Conservation (phyloP, 2,888 invertebrate species). For the Zaprionus lineosus region DNA sequence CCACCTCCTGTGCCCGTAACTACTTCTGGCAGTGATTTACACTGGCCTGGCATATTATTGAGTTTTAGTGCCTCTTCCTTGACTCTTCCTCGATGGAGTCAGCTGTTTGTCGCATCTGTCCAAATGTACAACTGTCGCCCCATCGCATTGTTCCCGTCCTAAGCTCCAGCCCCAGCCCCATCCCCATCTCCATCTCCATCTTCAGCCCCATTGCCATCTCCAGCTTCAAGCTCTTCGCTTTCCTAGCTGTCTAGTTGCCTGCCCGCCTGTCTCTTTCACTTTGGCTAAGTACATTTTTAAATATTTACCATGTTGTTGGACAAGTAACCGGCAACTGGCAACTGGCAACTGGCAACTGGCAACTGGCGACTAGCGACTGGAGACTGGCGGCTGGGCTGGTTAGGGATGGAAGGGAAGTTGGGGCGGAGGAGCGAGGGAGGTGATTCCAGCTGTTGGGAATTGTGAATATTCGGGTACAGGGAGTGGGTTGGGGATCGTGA, state of each 20-base stretch:
- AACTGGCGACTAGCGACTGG: background rate
- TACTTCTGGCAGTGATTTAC: slow-evolving; percentile 50
- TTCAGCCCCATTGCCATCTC: too few relatives aligned
- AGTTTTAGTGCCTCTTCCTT: slow-evolving; percentile 32
- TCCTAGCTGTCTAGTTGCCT: slow-evolving; percentile 5
- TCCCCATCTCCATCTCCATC: background rate
- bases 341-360: slow-evolving; percentile 16
- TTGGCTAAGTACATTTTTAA: slow-evolving; percentile 74
- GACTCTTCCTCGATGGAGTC: slow-evolving; percentile 17
- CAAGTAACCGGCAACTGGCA: slow-evolving; percentile 42
- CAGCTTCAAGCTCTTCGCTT: too few relatives aligned
- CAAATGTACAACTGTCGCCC: slow-evolving; percentile 70
- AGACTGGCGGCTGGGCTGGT: background rate
- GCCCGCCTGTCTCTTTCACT: slow-evolving; percentile 70
- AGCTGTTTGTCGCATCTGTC: slow-evolving; percentile 72
- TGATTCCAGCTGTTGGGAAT: background rate
- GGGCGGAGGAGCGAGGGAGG: too few relatives aligned
- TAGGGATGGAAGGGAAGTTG: too few relatives aligned
- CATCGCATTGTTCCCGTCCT: slow-evolving; percentile 47
- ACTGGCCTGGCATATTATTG: slow-evolving; percentile 66
- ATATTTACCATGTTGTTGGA: slow-evolving; percentile 72
- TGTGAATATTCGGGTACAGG: too few relatives aligned
- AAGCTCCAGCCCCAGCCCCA: background rate
- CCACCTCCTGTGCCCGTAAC: background rate
- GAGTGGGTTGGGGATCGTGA: too few relatives aligned